phyloP scores from a whole-genome alignment of 2,113 vertebrate species.

The Calonectris borealis region DNA sequence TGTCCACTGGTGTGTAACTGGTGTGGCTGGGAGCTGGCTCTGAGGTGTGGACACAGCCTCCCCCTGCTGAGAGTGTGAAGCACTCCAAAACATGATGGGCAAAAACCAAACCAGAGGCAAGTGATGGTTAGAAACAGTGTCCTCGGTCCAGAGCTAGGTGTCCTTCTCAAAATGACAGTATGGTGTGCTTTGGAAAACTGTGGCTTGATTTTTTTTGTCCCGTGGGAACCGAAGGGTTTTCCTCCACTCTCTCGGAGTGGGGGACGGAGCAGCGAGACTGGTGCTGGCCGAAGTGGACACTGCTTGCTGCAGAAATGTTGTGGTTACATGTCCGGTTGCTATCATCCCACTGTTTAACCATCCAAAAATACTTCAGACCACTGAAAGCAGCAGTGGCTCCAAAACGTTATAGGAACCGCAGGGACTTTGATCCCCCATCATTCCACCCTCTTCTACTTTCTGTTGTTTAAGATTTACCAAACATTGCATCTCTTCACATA shows the following conservation, averaged over 20 bases:
- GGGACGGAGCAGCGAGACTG: neutral
- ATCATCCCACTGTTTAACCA: neutral
- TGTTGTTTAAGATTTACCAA: slow-evolving; percentile 41
- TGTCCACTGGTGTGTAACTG: neutral
- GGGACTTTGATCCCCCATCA: slow-evolving; percentile 23
- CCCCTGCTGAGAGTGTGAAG: neutral
- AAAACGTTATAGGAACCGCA: neutral
- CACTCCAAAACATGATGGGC: neutral
- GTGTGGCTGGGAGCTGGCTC: neutral
- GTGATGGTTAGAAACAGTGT: neutral
- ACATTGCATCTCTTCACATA: neutral
- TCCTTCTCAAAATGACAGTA: neutral
- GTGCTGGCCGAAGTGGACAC: accelerated
- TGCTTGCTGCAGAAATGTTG: neutral
- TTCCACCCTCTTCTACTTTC: slow-evolving; percentile 19
- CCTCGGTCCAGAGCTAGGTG: neutral
- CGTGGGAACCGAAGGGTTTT: neutral
- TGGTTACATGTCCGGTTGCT: neutral
- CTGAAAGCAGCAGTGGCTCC: neutral
- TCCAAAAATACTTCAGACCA: neutral
- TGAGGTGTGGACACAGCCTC: neutral
- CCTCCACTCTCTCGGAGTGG: accelerated
- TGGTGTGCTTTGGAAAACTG: neutral
- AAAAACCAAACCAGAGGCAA: neutral
- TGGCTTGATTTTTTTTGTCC: neutral